phyloP scores from a whole-genome alignment of 1,140 invertebrate species.

The Trialeurodes vaporariorum region DNA sequence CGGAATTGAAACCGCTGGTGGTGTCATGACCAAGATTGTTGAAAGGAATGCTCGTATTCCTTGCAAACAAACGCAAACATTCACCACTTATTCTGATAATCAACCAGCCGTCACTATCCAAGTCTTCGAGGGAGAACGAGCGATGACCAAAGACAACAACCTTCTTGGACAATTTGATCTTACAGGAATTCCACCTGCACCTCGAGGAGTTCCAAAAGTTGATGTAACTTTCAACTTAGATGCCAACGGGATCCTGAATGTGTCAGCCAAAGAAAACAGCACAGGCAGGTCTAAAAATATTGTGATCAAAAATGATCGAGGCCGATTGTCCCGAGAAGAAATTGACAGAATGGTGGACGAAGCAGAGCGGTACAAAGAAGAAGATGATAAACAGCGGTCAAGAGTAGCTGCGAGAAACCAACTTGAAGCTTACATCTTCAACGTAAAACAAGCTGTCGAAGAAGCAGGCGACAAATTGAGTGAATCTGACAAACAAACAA shows the following conservation, averaged over 20 bases:
- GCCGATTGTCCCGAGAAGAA: too few relatives aligned
- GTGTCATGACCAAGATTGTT: slow-evolving; percentile 49
- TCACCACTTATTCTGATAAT: slow-evolving; percentile 54
- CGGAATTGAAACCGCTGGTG: slow-evolving; percentile 33
- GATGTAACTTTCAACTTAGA: too few relatives aligned
- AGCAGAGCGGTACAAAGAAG: slow-evolving; percentile 44
- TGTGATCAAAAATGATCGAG: too few relatives aligned
- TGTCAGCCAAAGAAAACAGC: slow-evolving; percentile 62
- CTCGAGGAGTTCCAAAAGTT: slow-evolving; percentile 65
- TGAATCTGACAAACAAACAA: slow-evolving; percentile 33
- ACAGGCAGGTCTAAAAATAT: too few relatives aligned
- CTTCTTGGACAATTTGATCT: slow-evolving; percentile 59
- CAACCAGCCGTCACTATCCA: too few relatives aligned
- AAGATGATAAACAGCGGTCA: slow-evolving; percentile 46
- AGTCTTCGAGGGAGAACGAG: slow-evolving; percentile 57
- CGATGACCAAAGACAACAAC: slow-evolving; percentile 68
- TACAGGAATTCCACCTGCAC: slow-evolving; percentile 67
- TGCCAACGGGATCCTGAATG: too few relatives aligned
- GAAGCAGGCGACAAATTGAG: slow-evolving; percentile 33
- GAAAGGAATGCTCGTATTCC: too few relatives aligned
- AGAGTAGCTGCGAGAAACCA: slow-evolving; percentile 60
- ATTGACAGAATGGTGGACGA: too few relatives aligned
- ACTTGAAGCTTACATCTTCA: slow-evolving; percentile 73
- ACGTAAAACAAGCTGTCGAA: slow-evolving; percentile 49
- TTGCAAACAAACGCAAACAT: too few relatives aligned